Conservation (phyloP, 30 jellyfish, hydroid and myxozoan species). For the Turritopsis dohrnii region DNA sequence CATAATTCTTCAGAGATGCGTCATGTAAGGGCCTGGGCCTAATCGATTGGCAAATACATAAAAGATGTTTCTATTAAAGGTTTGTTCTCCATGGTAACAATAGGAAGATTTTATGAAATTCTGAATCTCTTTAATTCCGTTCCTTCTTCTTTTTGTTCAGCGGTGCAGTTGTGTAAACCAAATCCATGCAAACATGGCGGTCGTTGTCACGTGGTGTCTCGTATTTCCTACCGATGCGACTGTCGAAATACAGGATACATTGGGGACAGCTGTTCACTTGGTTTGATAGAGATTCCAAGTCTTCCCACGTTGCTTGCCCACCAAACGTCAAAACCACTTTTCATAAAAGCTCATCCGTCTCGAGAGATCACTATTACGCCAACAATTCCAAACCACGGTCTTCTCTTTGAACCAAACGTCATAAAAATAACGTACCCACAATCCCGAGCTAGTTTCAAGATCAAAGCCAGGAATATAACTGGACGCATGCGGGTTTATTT, state of each 20-base stretch:
- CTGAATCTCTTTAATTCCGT: neutral
- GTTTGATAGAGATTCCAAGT: slow-evolving; percentile 17
- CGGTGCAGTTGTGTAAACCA: slow-evolving; percentile 15
- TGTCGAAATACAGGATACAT: slow-evolving; percentile 21
- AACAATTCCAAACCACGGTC: slow-evolving; percentile 1
- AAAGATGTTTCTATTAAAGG: too few relatives aligned
- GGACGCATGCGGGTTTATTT: slow-evolving; percentile 20
- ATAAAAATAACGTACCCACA: slow-evolving; percentile 8
- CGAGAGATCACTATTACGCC: slow-evolving; percentile 16
- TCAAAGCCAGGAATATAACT: neutral
- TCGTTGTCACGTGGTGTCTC: neutral
- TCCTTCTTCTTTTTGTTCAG: neutral
- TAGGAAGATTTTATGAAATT: too few relatives aligned
- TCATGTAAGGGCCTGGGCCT: too few relatives aligned
- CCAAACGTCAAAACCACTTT: neutral
- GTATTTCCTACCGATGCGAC: neutral
- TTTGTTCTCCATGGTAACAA: too few relatives aligned
- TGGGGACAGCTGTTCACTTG: slow-evolving; percentile 16
- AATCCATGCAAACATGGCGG: slow-evolving; percentile 33
- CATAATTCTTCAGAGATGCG: too few relatives aligned
- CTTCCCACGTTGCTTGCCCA: slow-evolving; percentile 20
- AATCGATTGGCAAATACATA: too few relatives aligned
- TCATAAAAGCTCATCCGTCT: neutral
- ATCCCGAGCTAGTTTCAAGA: neutral
- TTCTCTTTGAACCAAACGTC: slow-evolving; percentile 5